Conservation (phyloP, 2,797 vertebrate species). For the Psittacula derbiana region DNA sequence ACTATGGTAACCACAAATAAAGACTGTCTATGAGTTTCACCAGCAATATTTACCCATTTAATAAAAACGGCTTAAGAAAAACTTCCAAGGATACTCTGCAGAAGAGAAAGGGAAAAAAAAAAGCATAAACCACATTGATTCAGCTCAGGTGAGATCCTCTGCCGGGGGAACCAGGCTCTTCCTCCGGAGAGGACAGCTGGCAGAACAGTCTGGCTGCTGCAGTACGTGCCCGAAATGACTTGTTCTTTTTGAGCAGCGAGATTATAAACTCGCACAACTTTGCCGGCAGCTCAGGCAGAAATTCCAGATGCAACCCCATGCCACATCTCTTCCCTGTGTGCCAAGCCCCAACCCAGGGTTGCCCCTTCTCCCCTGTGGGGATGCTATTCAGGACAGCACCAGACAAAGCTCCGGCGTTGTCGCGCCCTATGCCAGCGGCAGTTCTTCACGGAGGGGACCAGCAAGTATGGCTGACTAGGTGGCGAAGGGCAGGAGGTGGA, state of each 20-base stretch:
- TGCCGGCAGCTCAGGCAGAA: neutral
- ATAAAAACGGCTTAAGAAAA: neutral
- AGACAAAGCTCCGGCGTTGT: constrained; percentile 1
- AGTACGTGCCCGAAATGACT: neutral
- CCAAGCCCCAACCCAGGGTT: neutral
- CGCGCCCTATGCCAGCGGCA: neutral
- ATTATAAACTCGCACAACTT: neutral
- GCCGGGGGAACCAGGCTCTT: neutral
- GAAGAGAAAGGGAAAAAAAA: neutral
- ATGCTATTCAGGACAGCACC: neutral
- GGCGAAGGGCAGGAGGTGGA: neutral
- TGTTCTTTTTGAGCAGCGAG: neutral
- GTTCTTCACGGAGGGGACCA: neutral
- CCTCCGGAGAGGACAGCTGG: neutral
- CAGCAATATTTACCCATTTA: neutral
- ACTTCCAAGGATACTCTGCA: neutral
- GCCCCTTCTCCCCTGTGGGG: neutral
- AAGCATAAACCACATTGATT: neutral
- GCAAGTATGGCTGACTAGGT: neutral
- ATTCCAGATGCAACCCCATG: neutral
- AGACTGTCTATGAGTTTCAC: neutral
- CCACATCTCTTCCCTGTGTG: neutral
- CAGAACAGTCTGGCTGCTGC: neutral
- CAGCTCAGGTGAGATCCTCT: neutral
- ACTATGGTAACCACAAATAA: neutral